Evolutionary conservation across 2,888 invertebrate genomes (phyloP).

Genomic region (Amblyjoppa proteus): DNA sequence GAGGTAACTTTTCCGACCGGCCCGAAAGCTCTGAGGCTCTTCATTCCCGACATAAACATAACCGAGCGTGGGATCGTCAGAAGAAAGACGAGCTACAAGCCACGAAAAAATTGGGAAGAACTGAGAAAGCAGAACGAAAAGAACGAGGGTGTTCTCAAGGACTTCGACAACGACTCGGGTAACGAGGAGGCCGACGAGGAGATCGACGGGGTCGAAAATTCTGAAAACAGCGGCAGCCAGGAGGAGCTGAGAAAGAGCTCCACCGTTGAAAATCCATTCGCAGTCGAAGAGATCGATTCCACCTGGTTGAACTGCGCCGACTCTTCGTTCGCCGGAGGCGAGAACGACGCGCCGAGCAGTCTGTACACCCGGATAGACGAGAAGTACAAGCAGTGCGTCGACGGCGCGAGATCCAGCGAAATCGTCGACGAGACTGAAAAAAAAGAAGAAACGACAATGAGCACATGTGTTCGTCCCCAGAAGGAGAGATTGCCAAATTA

Average conservation of each 20-base stretch:
- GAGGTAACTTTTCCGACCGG: conserved; percentile 85
- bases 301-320: conserved; percentile 60
- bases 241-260: conserved; percentile 34
- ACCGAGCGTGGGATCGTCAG: conserved; percentile 81
- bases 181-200: conserved; percentile 79
- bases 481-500: conserved; percentile 71
- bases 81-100: conserved; percentile 83
- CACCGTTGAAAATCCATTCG: conserved; percentile 62
- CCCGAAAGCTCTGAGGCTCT: conserved; percentile 84
- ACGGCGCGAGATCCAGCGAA: conserved; percentile 74
- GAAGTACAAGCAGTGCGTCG: conserved; percentile 82
- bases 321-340: conserved; percentile 58
- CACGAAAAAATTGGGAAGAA: conserved; percentile 83
- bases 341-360: conserved; percentile 44
- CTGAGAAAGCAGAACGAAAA: conserved; percentile 82
- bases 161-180: conserved; percentile 80
- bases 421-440: not conserved
- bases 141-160: conserved; percentile 80
- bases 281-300: conserved; percentile 53
- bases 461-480: conserved; percentile 37
- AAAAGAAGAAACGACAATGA: conserved; percentile 12
- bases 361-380: conserved; percentile 80
- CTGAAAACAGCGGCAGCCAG: conserved; percentile 15
- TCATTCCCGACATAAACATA: conserved; percentile 85
- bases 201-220: conserved; percentile 12